A percentile compares a stretch with the other conserved stretches of the same genome.
Conservation (phyloP, 30 jellyfish, hydroid and myxozoan genomes). For the Mastigias papua region DNA sequence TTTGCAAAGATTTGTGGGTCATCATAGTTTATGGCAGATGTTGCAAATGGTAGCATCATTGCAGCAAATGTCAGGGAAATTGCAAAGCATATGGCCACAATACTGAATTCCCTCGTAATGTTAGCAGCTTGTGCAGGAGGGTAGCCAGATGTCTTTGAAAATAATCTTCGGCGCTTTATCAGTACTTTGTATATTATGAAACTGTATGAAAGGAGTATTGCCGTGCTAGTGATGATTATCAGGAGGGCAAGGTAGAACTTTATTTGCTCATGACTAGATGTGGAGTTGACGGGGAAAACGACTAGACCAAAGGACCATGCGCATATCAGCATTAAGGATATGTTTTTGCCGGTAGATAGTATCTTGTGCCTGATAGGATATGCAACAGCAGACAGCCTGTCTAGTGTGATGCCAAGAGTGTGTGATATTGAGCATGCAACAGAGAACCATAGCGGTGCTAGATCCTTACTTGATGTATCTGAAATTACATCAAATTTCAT, state of each 20-base stretch:
- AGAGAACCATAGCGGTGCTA: neutral
- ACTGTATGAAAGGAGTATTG: neutral
- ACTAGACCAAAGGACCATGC: neutral
- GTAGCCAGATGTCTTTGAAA: neutral
- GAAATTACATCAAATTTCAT: neutral
- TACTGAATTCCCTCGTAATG: neutral
- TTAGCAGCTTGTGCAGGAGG: neutral
- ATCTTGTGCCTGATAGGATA: conserved; percentile 1
- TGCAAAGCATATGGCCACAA: neutral
- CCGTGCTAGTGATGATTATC: no score
- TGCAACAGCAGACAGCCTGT: neutral
- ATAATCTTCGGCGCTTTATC: neutral
- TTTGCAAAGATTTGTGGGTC: neutral
- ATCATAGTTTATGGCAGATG: neutral
- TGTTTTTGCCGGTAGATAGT: neutral
- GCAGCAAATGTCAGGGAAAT: neutral
- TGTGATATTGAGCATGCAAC: neutral
- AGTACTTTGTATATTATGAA: conserved; percentile 6
- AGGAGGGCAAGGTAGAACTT: neutral
- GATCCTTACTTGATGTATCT: neutral
- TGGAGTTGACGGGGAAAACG: neutral
- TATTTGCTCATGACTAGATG: neutral
- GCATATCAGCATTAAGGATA: neutral
- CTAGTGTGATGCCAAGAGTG: neutral
- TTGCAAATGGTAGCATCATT: neutral